Evolutionary conservation across 2,113 vertebrate genomes (phyloP).

Genomic region (Zapornia atra): DNA sequence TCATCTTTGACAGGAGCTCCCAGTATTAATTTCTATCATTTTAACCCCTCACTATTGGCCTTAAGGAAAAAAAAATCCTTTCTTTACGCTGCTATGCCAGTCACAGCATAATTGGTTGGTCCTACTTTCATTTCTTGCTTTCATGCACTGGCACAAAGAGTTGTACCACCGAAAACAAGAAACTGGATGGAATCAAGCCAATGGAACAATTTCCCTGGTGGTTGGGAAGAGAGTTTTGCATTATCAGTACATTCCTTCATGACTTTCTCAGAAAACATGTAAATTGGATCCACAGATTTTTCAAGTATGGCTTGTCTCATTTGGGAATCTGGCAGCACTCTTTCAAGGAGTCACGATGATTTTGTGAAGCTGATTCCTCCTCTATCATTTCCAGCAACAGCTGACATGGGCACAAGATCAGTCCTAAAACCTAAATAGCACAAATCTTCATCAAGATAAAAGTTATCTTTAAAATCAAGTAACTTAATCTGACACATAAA

Average conservation of each 20-base stretch:
- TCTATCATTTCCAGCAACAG: slow-evolving; percentile 10
- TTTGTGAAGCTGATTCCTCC: neutral
- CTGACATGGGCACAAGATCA: neutral
- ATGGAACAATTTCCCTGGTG: neutral
- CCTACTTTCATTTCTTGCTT: neutral
- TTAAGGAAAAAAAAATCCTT: neutral
- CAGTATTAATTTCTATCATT: neutral
- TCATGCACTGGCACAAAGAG: neutral
- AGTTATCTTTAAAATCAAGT: neutral
- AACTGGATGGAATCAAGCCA: neutral
- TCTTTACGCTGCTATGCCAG: neutral
- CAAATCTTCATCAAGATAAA: neutral
- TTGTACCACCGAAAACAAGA: neutral
- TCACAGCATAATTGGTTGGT: neutral
- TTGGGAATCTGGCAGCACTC: neutral
- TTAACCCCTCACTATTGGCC: neutral
- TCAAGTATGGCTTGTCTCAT: slow-evolving; percentile 6
- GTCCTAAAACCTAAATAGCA: neutral
- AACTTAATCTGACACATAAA: neutral
- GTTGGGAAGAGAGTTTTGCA: neutral
- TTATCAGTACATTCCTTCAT: neutral
- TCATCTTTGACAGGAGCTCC: neutral
- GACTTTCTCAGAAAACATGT: neutral
- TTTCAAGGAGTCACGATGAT: neutral
- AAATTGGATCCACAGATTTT: neutral